Conservation (phyloP, 2,113 vertebrate species). For the Colossoma macropomum region DNA sequence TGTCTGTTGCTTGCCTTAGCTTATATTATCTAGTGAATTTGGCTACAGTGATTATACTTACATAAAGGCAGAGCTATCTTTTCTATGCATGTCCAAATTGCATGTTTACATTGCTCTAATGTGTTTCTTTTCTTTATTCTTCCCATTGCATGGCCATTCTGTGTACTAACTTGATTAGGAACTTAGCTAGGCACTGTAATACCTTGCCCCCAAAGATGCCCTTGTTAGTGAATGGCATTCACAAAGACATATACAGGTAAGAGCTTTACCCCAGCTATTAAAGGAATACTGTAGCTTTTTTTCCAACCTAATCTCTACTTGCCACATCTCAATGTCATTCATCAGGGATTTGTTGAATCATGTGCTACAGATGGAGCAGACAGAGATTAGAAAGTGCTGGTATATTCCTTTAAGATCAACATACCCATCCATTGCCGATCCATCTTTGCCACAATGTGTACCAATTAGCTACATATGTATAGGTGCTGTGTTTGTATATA, state of each 20-base stretch:
- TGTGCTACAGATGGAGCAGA: too few species aligned
- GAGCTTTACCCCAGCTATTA: not conserved
- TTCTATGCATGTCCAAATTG: constrained; percentile 36
- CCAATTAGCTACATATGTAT: not conserved
- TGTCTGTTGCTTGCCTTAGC: not conserved
- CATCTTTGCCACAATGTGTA: not conserved
- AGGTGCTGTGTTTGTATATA: not conserved
- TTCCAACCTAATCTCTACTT: not conserved
- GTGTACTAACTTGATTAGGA: constrained; percentile 75
- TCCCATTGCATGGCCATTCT: constrained; percentile 66
- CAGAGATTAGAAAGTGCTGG: not conserved
- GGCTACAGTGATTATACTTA: not conserved
- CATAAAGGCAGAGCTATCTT: constrained; percentile 19
- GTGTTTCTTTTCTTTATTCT: constrained; percentile 44
- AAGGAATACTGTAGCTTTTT: not conserved
- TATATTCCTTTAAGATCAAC: not conserved
- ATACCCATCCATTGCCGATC: not conserved
- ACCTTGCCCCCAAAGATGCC: constrained; percentile 93
- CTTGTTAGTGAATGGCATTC: constrained; percentile 89
- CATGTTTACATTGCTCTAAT: constrained; percentile 18
- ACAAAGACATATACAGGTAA: constrained; percentile 94
- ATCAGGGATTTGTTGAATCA: not conserved
- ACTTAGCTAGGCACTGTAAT: constrained; percentile 87
- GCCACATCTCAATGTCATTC: not conserved
- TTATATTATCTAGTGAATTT: not conserved